A percentile compares a stretch with the other conserved stretches of the same genome.
Conservation (phyloP, 2,113 vertebrate genomes). For the Perca flavescens region DNA sequence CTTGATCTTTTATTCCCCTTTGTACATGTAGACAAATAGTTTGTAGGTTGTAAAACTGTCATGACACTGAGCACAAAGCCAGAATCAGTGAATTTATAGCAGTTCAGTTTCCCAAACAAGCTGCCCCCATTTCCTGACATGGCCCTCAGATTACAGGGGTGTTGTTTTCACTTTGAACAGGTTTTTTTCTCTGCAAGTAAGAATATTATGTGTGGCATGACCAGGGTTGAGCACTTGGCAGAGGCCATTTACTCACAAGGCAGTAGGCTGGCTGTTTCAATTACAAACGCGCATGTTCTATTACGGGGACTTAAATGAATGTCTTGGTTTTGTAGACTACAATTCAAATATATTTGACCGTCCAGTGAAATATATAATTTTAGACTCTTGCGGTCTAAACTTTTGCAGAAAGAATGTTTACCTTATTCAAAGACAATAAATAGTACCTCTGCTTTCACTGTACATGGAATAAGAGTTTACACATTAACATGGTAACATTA, state of each 20-base stretch:
- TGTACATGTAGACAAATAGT: background rate
- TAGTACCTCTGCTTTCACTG: background rate
- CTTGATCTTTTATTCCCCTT: background rate
- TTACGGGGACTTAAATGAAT: slow-evolving; percentile 37
- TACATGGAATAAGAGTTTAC: background rate
- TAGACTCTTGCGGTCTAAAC: slow-evolving; percentile 21
- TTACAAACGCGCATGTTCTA: slow-evolving; percentile 54
- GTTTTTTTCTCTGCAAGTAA: slow-evolving; percentile 3
- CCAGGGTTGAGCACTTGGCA: slow-evolving; percentile 41
- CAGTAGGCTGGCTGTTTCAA: slow-evolving; percentile 39
- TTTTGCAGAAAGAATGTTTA: slow-evolving; percentile 5
- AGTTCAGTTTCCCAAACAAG: slow-evolving; percentile 5
- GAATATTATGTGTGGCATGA: slow-evolving; percentile 9
- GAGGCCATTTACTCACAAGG: slow-evolving; percentile 18
- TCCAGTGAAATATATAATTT: slow-evolving; percentile 42
- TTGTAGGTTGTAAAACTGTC: slow-evolving; percentile 35
- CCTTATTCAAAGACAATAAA: background rate
- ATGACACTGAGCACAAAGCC: slow-evolving; percentile 24
- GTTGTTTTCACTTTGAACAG: slow-evolving; percentile 38
- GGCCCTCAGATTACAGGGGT: slow-evolving; percentile 43
- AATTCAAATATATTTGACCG: slow-evolving; percentile 43
- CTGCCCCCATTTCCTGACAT: slow-evolving; percentile 2
- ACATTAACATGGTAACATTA: background rate
- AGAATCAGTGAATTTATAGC: slow-evolving; percentile 30
- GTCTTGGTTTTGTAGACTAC: slow-evolving; percentile 43